Base-by-base conservation (phyloP, 2,113 vertebrate species). In the Rhagologus leucostigma region DNA sequence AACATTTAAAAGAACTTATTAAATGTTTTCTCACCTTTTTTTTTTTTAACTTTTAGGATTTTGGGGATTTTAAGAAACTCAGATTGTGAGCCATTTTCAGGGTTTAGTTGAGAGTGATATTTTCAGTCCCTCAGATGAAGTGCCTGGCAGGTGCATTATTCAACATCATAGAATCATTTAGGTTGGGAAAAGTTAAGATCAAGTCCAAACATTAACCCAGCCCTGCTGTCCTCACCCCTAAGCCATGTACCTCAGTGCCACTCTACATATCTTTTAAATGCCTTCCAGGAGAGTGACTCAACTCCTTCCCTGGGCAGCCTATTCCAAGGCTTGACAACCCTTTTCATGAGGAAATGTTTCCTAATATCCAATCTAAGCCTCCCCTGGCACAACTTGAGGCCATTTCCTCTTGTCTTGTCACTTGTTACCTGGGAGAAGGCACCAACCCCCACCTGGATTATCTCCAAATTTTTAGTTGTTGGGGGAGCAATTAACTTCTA, bases 401-500 rank as follows among this genome's bases (percentile, higher is more conserved):
- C 1, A 0, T 55, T 76, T n/a, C 1, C 27, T 82, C 14, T 55
- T 9, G 5, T n/a, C 3, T n/a, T 76, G 4, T 55, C 23, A 3
- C 12, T 60, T n/a, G 14, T 32, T 14, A 5, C 32, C 23, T 67
- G 29, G 6, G 0, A 77, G 30, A 30, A 81, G 30, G 81, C 10
- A 0, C n/a, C 0, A 0, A 37, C 4, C 6, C 11, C 20, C 27
- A 33, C 20, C 32, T 37, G 14, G 10, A 33, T 57, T 53, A 32
- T 76, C 18, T 71, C 33, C 22, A 79, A 75, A 46, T 13, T 55
- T 3, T 33, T 57, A 37, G 16, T 23, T 85, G 5, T 22, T 37
- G 8, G 8, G 30, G 9, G 3, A 42, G 5, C 13, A 62, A 33
- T 69, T 21, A 55, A 46, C 15, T 59, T 84, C 29, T 52, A 46